A percentile compares a stretch with the other conserved stretches of the same genome.
Conservation (phyloP, 2,113 vertebrate genomes). For the Gasterosteus nipponicus region DNA sequence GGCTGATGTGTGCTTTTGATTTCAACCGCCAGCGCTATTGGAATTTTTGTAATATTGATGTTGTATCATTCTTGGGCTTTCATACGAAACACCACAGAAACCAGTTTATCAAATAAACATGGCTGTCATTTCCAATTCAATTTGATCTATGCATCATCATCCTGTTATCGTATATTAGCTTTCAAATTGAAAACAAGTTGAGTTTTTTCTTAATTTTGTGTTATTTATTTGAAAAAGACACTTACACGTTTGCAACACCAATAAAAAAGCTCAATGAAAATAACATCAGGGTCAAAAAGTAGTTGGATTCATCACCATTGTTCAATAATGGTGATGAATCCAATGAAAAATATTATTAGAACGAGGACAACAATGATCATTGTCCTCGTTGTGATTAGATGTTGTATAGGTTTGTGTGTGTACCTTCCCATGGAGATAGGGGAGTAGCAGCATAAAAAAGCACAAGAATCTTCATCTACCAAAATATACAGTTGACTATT, state of each 20-base stretch:
- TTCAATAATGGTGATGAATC: too few relatives aligned
- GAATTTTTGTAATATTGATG: not conserved
- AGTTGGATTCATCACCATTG: not conserved
- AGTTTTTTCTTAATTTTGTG: not conserved
- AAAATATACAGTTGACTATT: too few relatives aligned
- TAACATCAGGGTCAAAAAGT: not conserved
- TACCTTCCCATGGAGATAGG: too few relatives aligned
- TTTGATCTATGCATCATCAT: not conserved
- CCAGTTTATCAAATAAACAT: not conserved
- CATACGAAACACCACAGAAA: constrained; percentile 9
- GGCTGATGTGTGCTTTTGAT: not conserved
- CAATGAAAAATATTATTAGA: too few relatives aligned
- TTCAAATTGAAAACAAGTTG: not conserved
- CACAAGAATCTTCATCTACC: not conserved
- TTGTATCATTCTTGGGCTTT: not conserved
- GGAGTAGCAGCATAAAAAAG: not conserved
- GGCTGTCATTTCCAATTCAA: not conserved
- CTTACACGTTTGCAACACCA: not conserved
- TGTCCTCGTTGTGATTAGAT: too few relatives aligned
- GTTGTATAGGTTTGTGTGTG: too few relatives aligned
- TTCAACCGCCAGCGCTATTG: not conserved
- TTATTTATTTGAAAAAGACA: not conserved
- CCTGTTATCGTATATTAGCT: not conserved
- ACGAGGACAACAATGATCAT: too few relatives aligned
- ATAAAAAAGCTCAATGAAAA: not conserved